phyloP scores from a whole-genome alignment of 2,888 invertebrate genomes.

The Shargacucullia verbasci region DNA sequence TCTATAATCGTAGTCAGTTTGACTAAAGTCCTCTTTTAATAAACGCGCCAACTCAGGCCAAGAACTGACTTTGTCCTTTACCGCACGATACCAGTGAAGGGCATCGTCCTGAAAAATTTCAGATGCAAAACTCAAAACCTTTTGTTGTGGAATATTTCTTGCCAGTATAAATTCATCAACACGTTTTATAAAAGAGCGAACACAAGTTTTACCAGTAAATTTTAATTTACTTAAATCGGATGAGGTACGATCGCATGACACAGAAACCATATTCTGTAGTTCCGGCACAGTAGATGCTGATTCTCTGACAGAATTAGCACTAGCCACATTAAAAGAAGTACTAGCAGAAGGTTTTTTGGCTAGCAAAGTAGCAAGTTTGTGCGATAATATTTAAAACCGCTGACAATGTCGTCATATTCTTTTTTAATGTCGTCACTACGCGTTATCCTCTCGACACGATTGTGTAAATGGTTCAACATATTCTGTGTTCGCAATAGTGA shows the following conservation, averaged over 20 bases:
- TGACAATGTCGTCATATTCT: too few species aligned
- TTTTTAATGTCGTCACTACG: too few species aligned
- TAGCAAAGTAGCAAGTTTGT: too few species aligned
- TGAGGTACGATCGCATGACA: not conserved
- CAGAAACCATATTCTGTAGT: too few species aligned
- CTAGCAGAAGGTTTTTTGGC: too few species aligned
- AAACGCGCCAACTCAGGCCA: not conserved
- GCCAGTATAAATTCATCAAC: not conserved
- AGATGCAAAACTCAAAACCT: not conserved
- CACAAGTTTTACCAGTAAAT: not conserved
- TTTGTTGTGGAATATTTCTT: not conserved
- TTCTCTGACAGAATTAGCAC: too few species aligned
- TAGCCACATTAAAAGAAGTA: too few species aligned
- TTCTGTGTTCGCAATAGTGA: too few species aligned
- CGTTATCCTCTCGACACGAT: too few species aligned
- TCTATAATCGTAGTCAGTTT: not conserved
- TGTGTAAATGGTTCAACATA: too few species aligned
- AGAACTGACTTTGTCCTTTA: not conserved
- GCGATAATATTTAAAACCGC: too few species aligned
- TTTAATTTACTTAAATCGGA: not conserved
- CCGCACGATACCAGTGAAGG: not conserved
- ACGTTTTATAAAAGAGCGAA: not conserved
- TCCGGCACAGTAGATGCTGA: too few species aligned
- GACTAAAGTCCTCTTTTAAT: not conserved
- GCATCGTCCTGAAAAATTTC: not conserved